These are phyloP conservation scores for Congeria kusceri DNA, from an alignment of 2,888 invertebrate species.

Conservation along the genomic window DNA sequence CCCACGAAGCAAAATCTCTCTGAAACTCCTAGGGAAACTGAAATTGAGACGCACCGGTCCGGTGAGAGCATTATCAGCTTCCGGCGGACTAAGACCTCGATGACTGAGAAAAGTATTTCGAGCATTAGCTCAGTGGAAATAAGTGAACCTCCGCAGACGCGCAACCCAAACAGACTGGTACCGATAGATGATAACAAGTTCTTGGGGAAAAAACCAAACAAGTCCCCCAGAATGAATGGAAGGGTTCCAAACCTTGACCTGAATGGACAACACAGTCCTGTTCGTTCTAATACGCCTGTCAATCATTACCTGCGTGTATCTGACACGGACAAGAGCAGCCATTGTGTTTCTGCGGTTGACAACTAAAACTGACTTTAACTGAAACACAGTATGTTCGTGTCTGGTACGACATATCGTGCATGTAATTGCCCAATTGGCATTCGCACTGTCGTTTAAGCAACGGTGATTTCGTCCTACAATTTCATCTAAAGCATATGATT, in stretches of 20 bases:
- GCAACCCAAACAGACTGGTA: conserved; percentile 2
- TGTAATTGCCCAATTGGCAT: too few relatives aligned
- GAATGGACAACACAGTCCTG: not conserved
- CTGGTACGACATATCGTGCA: too few relatives aligned
- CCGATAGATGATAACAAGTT: conserved; percentile 17
- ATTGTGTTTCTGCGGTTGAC: not conserved
- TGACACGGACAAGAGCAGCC: not conserved
- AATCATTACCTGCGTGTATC: not conserved
- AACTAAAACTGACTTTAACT: not conserved
- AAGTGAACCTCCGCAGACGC: not conserved
- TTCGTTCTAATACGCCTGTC: not conserved
- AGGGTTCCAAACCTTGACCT: not conserved
- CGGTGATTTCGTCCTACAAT: too few relatives aligned
- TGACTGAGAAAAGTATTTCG: conserved; percentile 14
- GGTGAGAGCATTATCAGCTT: conserved; percentile 42
- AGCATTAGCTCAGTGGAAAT: conserved; percentile 24
- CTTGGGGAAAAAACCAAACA: conserved; percentile 5
- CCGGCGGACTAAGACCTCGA: conserved; percentile 14
- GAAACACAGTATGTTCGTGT: too few relatives aligned
- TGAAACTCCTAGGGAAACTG: conserved; percentile 19
- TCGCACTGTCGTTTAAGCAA: too few relatives aligned
- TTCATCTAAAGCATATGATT: too few relatives aligned
- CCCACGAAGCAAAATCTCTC: conserved; percentile 18
- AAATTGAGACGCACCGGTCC: conserved; percentile 24
- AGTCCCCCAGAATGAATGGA: not conserved